Conservation (phyloP, 2,113 vertebrate genomes). For the Podocnemis expansa region DNA sequence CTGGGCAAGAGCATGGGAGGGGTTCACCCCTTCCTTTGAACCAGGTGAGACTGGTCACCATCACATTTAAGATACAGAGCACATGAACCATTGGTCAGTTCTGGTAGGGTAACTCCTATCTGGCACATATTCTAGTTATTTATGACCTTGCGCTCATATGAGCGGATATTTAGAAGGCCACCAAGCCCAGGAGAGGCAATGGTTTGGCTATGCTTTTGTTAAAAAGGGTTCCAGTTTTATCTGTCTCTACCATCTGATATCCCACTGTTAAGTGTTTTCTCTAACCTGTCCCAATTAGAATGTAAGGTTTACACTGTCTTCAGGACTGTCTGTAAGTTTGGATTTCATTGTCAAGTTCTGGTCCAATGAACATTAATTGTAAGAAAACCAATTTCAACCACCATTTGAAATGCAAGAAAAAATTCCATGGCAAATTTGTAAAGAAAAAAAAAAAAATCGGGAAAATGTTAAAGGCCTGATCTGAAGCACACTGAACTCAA, state of each 20-base stretch:
- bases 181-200: slow-evolving; percentile 1
- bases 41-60: not conserved
- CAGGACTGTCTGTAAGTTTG: not conserved
- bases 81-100: not conserved
- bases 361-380: not conserved
- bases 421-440: not conserved
- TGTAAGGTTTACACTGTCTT: not conserved
- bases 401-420: not conserved
- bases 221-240: not conserved
- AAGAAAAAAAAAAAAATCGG: not conserved
- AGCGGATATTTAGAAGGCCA: slow-evolving; percentile 30
- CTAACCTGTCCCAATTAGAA: not conserved
- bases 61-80: not conserved
- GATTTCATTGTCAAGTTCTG: not conserved
- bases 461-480: not conserved
- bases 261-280: not conserved
- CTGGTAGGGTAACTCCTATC: not conserved
- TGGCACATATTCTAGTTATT: not conserved
- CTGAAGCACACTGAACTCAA: not conserved
- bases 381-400: not conserved
- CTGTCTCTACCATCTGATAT: not conserved
- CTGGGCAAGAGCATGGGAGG: not conserved
- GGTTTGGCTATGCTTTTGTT: not conserved
- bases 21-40: not conserved
- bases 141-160: slow-evolving; percentile 5